Evolutionary conservation across 2,797 vertebrate species (phyloP).

Genomic region (Coregonus sp.): DNA sequence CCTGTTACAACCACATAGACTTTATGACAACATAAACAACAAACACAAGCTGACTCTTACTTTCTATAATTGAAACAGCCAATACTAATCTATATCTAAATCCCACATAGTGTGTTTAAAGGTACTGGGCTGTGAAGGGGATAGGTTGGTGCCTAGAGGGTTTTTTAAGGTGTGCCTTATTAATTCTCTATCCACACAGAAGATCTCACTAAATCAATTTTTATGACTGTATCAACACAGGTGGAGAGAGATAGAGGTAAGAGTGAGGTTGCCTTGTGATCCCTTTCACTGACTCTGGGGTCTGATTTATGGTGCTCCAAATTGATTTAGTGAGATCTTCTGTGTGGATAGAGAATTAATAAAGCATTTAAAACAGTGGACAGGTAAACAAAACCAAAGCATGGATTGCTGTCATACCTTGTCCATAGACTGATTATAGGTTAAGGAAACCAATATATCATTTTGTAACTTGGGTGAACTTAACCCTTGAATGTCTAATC

Average conservation of each 20-base stretch:
- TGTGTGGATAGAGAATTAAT: too few relatives aligned
- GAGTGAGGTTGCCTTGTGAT: not conserved
- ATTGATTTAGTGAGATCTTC: not conserved
- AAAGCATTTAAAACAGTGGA: too few relatives aligned
- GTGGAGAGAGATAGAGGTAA: not conserved
- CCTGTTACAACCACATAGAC: not conserved
- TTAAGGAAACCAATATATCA: too few relatives aligned
- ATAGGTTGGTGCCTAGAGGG: not conserved
- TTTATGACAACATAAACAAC: not conserved
- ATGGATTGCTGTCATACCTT: too few relatives aligned
- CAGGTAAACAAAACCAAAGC: too few relatives aligned
- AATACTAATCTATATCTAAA: not conserved
- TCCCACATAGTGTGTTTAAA: not conserved
- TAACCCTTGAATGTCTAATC: slow-evolving; percentile 9
- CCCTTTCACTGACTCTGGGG: not conserved
- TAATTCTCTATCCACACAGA: too few relatives aligned
- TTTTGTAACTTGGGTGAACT: too few relatives aligned
- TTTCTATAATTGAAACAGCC: not conserved
- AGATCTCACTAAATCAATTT: too few relatives aligned
- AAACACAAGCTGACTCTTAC: not conserved
- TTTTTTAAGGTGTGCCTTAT: too few relatives aligned
- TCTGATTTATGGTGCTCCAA: not conserved
- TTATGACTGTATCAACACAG: not conserved
- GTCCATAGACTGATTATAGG: too few relatives aligned
- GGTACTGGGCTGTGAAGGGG: not conserved